A percentile compares a stretch with the other conserved stretches of the same genome.
Conservation (phyloP, 2,797 vertebrate genomes). For the Syngnathus rostellatus region DNA sequence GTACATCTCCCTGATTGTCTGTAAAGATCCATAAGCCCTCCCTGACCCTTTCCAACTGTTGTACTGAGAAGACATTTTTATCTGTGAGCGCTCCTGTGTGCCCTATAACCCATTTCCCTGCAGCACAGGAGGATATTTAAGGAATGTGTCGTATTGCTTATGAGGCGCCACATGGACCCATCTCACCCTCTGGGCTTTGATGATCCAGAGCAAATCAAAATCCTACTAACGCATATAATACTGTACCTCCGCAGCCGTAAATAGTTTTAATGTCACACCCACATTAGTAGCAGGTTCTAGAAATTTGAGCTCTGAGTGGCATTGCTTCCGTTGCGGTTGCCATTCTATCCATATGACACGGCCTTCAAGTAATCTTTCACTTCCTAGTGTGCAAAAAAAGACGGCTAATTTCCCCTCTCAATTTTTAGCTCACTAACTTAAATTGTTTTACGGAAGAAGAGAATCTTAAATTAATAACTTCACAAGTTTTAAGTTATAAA, state of each 20-base stretch:
- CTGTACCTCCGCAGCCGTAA: slow-evolving; percentile 45
- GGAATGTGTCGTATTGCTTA: slow-evolving; percentile 39
- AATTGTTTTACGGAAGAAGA: slow-evolving; percentile 1
- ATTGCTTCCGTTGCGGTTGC: slow-evolving; percentile 40
- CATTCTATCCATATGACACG: slow-evolving; percentile 41
- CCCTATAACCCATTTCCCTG: slow-evolving; percentile 34
- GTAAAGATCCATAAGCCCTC: slow-evolving; percentile 15
- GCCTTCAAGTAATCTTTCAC: slow-evolving; percentile 28
- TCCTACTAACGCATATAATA: slow-evolving; percentile 35
- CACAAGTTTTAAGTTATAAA: too few species aligned
- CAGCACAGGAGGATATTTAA: slow-evolving; percentile 34
- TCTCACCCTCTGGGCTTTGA: slow-evolving; percentile 17
- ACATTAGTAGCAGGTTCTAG: slow-evolving; percentile 43
- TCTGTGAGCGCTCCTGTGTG: slow-evolving; percentile 12
- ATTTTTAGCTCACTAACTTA: slow-evolving; percentile 6
- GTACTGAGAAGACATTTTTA: slow-evolving; percentile 22
- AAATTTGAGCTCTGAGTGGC: slow-evolving; percentile 40
- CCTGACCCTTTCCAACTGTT: slow-evolving; percentile 6
- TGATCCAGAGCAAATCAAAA: slow-evolving; percentile 19
- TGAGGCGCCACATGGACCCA: slow-evolving; percentile 31
- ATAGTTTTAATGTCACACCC: slow-evolving; percentile 49
- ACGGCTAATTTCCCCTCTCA: slow-evolving; percentile 29
- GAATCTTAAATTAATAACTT: not conserved
- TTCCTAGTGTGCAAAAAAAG: slow-evolving; percentile 32
- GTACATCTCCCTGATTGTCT: slow-evolving; percentile 22